Base-by-base conservation (phyloP, 2,797 vertebrate genomes). In the Smutsia gigantea region DNA sequence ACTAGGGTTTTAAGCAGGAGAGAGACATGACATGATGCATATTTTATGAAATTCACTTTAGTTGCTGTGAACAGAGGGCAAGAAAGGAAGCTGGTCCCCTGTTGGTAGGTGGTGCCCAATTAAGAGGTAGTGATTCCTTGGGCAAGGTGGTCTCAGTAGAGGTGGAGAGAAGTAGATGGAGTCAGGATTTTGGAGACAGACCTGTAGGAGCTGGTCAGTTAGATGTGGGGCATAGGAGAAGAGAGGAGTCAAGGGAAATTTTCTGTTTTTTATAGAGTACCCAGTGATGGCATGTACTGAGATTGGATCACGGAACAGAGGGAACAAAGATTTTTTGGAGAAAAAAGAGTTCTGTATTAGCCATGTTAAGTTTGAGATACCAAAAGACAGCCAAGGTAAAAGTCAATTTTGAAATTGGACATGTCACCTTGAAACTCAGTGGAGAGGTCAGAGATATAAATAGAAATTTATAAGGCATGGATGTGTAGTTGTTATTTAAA, bases 401-500 rank as follows among this genome's bases (percentile, higher is more conserved):
- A 78, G 57, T 77, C 59, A 93, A 42, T 74, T 55, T 42, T 88
- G 55, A 68, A 66, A 5, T 39, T 95, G 37, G 10, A 17, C 55
- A 12, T 90, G 49, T 86, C 42, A 93, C 83, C 55, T 25, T 55
- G 49, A 87, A 92, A 12, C 6, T 84, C 64, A 61, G 7, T 34
- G 19, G 34, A 31, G 19, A 81, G 15, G 10, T 25, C 29, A 69
- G 42, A 82, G 6, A 29, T 69, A 71, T 63, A 69, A 15, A 46
- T 14, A 89, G 31, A 61, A 78, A 64, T 59, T 42, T 74, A 37
- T 42, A 82, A 89, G 49, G 6, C 4, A 12, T 39, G 23, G 19
- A 46, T 23, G 5, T 17, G 10, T n/a, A 61, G 64, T 71, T 84
- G 69, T 31, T 55, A 89, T 91, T 94, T 88, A 95, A 77, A 94